These are phyloP conservation scores for Drosophila pruinosa DNA, from an alignment of 1,140 invertebrate species.

Conservation along the genomic window DNA sequence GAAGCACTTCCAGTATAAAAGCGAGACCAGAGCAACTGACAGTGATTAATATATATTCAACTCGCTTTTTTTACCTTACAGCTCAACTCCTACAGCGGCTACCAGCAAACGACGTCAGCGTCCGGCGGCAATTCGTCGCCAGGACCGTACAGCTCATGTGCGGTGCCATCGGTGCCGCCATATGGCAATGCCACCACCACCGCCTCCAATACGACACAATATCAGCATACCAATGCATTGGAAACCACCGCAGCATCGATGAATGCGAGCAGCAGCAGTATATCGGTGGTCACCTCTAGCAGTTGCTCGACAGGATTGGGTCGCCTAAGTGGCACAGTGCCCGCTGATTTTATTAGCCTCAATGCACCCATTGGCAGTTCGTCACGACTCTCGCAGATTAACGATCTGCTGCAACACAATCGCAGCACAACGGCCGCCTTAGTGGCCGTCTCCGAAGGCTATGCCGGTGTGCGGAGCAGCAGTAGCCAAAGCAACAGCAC, in stretches of 20 bases:
- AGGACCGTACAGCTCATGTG: slow-evolving; percentile 67
- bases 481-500: slow-evolving; percentile 11
- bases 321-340: not conserved
- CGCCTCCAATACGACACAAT: slow-evolving; percentile 63
- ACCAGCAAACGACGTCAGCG: slow-evolving; percentile 43
- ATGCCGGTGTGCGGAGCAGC: slow-evolving; percentile 30
- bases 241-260: slow-evolving; percentile 63
- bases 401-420: slow-evolving; percentile 79
- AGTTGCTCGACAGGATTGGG: slow-evolving; percentile 22
- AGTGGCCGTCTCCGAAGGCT: slow-evolving; percentile 69
- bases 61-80: not conserved
- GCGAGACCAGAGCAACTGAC: too few relatives aligned
- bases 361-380: slow-evolving; percentile 69
- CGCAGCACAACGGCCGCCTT: slow-evolving; percentile 74
- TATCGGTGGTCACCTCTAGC: slow-evolving; percentile 14
- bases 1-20: too few relatives aligned
- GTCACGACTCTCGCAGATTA: slow-evolving; percentile 77
- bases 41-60: too few relatives aligned
- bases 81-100: slow-evolving; percentile 56
- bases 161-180: slow-evolving; percentile 73
- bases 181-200: slow-evolving; percentile 76
- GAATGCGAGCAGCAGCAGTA: slow-evolving; percentile 29
- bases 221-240: slow-evolving; percentile 50
- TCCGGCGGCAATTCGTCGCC: slow-evolving; percentile 25
- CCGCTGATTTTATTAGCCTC: slow-evolving; percentile 65